Conservation (phyloP, 2,888 invertebrate species). For the Cataglyphis livida region DNA sequence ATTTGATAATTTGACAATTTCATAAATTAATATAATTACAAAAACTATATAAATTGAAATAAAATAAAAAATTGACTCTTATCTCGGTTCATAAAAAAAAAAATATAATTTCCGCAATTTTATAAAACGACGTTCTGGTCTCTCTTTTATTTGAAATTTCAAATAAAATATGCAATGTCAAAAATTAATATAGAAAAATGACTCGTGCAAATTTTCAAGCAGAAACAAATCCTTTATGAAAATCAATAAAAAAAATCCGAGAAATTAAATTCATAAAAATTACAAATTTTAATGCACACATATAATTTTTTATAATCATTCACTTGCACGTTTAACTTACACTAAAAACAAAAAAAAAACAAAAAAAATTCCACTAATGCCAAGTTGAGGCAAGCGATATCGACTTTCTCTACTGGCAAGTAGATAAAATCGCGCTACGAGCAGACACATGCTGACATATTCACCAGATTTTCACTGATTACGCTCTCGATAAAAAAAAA, state of each 20-base stretch:
- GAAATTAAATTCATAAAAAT: background rate
- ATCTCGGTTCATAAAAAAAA: background rate
- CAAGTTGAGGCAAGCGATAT: background rate
- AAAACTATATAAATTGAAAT: background rate
- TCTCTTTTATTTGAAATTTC: background rate
- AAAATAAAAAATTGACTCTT: background rate
- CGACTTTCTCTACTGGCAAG: slow-evolving; percentile 13
- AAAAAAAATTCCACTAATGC: background rate
- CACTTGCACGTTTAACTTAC: slow-evolving; percentile 4
- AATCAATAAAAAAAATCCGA: background rate
- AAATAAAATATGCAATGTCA: background rate
- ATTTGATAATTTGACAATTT: background rate
- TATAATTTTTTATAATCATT: background rate
- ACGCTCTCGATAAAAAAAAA: background rate
- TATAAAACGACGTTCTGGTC: background rate
- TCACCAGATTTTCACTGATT: slow-evolving; percentile 3
- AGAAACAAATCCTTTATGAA: background rate
- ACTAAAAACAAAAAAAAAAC: background rate
- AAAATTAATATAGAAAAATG: background rate
- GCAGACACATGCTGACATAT: slow-evolving; percentile 41
- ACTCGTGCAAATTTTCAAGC: background rate
- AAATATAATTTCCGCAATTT: background rate
- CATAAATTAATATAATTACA: background rate
- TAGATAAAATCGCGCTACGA: slow-evolving; percentile 49
- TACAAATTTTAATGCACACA: background rate